These are phyloP conservation scores for Hemaris fuciformis DNA, from an alignment of 2,888 invertebrate species.

Conservation along the genomic window DNA sequence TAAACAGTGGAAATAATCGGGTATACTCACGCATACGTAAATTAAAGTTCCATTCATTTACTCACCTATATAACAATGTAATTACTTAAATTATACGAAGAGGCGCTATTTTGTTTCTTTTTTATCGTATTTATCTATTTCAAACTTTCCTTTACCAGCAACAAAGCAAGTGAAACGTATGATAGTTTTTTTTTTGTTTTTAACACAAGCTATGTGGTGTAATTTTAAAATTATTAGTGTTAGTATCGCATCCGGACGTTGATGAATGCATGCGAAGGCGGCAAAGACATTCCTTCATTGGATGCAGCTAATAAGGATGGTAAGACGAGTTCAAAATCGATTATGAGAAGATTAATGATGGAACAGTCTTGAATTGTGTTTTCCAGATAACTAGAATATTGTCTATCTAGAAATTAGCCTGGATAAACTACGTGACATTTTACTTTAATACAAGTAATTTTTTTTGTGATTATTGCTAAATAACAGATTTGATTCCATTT, in stretches of 20 bases:
- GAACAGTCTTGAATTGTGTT: background rate
- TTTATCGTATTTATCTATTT: background rate
- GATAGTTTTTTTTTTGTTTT: background rate
- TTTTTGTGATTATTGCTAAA: too few species aligned
- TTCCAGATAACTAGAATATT: background rate
- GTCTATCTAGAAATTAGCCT: too few species aligned
- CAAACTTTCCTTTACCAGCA: background rate
- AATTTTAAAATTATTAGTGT: background rate
- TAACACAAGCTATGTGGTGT: background rate
- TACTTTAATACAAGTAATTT: too few species aligned
- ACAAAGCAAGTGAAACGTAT: background rate
- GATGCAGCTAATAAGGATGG: background rate
- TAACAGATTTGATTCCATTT: too few species aligned
- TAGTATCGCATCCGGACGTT: background rate
- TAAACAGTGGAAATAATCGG: too few species aligned
- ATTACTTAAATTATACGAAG: background rate
- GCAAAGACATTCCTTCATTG: background rate
- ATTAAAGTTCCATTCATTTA: background rate
- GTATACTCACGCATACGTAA: background rate
- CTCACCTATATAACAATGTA: background rate
- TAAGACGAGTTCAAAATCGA: background rate
- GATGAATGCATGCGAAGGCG: background rate
- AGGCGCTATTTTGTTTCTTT: background rate
- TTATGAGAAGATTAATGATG: background rate
- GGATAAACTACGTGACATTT: too few species aligned